Evolutionary conservation across 2,888 invertebrate genomes (phyloP), one percentile per base, ranked within the genome.

Genomic region (Pomacea canaliculata): DNA sequence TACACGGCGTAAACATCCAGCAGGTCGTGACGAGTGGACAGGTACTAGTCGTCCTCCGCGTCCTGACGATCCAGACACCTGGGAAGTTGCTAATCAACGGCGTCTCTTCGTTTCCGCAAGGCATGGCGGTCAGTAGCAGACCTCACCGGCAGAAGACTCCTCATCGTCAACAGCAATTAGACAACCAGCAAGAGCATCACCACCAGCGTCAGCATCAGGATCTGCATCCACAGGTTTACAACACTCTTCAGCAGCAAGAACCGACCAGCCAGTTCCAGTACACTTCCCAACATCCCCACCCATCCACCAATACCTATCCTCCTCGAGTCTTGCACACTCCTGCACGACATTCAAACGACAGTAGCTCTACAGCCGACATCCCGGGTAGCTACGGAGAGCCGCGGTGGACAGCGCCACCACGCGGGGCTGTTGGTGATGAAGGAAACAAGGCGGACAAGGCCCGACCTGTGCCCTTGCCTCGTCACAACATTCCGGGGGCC

Each of bases 1-100:
- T 1, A 80, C 81, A 18, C 78, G 79, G n/a, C 77, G 84, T 18
- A 82, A 80, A 70, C 78, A 80, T 60, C 65, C 76, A 0, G 60
- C 1, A 82, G 80, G 9, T 79, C 80, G 12, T 84, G 80, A n/a
- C 76, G 82, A 27, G 48, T n/a, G 66, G 16, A 23, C 70, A 10
- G n/a, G 51, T 70, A 4, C 16, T 8, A 56, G 51, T 56, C 51
- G 51, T 56, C 51, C 51, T 56, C 2, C 65, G 18, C 23, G 63
- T 37, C 10, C n/a, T 62, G 46, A 46, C 1, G 46, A 48, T n/a
- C 18, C 59, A 62, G 63, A 63, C 48, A 48, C 62, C 63, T n/a
- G 72, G 19, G 16, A 62, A 48, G 19, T 16, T 19, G 23, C 48
- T 19, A n/a, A 62, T 71, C 9, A 48, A 46, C 27, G 16, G 51